These are phyloP conservation scores for Artibeus lituratus DNA, from an alignment of 2,797 vertebrate genomes.

Conservation along the genomic window DNA sequence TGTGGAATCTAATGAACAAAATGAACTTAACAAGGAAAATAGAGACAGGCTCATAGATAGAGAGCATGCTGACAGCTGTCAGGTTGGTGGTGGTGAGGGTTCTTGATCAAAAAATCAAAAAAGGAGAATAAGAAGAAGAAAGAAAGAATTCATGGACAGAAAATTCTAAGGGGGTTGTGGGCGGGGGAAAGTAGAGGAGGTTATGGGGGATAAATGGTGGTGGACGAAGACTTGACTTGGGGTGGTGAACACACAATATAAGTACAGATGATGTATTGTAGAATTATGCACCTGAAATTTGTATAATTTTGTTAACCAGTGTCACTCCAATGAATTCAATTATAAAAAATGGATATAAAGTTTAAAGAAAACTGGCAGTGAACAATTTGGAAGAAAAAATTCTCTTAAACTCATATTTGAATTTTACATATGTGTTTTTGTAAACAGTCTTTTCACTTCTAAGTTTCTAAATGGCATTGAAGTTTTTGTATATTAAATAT, in stretches of 20 bases:
- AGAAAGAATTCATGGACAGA: background rate
- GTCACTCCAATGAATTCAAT: background rate
- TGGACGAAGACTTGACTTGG: background rate
- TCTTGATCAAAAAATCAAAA: no score
- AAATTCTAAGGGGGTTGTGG: background rate
- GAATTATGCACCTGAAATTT: background rate
- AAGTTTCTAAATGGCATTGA: slow-evolving; percentile 37
- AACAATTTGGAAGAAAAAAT: slow-evolving; percentile 28
- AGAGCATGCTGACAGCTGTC: no score
- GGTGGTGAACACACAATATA: no score
- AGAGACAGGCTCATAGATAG: no score
- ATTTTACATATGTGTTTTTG: background rate
- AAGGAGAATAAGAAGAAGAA: background rate
- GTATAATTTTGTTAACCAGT: background rate
- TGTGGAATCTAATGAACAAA: no score
- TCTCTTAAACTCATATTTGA: background rate
- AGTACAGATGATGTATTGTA: background rate
- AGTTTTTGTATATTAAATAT: background rate
- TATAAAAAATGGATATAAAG: background rate
- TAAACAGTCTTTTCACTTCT: background rate
- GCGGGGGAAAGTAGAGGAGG: background rate
- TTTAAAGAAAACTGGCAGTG: background rate
- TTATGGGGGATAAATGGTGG: background rate
- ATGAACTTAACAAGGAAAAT: no score
- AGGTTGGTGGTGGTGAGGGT: no score